A percentile compares a stretch with the other conserved stretches of the same genome.
These are phyloP conservation scores for Cynopterus sphinx DNA, from an alignment of 2,797 vertebrate species.

Conservation along the genomic window DNA sequence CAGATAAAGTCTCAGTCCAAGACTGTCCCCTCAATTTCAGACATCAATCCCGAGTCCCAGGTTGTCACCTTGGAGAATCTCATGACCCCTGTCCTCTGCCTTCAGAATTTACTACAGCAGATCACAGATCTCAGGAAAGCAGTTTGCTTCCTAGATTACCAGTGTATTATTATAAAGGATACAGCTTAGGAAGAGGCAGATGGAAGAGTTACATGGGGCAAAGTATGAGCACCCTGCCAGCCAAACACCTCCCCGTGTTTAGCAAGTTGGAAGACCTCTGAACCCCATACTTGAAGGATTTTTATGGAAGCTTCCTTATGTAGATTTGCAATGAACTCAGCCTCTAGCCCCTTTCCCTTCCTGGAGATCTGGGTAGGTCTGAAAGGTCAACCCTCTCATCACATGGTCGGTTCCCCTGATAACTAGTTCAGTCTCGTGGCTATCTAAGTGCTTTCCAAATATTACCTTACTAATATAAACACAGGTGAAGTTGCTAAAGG, in stretches of 20 bases:
- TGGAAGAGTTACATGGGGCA: too few species aligned
- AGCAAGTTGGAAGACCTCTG: background rate
- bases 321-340: too few species aligned
- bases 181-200: background rate
- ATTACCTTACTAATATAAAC: too few species aligned
- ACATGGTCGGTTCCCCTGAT: background rate
- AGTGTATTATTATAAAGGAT: too few species aligned
- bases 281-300: background rate
- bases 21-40: background rate
- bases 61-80: background rate
- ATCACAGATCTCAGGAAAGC: background rate
- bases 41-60: background rate
- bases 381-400: background rate
- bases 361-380: background rate
- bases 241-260: fast-evolving
- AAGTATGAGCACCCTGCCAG: background rate
- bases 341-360: background rate
- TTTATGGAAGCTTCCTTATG: background rate
- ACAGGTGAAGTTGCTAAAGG: background rate
- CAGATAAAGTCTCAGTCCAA: background rate
- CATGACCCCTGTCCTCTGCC: background rate
- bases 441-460: background rate
- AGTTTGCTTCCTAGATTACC: background rate
- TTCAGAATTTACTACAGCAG: background rate
- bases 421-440: background rate